Conservation (phyloP, 2,888 invertebrate genomes). For the Gnatocerus cornutus region DNA sequence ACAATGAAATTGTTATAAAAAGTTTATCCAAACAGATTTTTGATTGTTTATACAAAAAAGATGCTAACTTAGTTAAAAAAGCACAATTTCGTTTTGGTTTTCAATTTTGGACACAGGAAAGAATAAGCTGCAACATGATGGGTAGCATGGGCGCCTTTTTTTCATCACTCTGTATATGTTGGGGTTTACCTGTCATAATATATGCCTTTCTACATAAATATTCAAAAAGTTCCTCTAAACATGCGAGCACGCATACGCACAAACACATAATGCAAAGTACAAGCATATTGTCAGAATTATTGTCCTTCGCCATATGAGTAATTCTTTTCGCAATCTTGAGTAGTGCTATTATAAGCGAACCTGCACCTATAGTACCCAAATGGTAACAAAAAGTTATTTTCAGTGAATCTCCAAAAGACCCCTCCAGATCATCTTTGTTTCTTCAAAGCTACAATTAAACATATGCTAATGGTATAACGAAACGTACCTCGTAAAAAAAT, state of each 20-base stretch:
- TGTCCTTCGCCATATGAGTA: neutral
- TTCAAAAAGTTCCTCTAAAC: slow-evolving; percentile 55
- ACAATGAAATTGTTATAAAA: too few relatives aligned
- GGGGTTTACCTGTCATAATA: slow-evolving; percentile 59
- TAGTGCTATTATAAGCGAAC: slow-evolving; percentile 57
- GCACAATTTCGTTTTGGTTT: too few relatives aligned
- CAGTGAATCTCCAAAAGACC: neutral
- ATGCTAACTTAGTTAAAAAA: too few relatives aligned
- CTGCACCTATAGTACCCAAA: slow-evolving; percentile 57
- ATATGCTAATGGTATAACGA: too few relatives aligned
- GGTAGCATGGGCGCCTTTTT: too few relatives aligned
- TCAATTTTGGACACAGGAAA: too few relatives aligned
- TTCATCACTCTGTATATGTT: too few relatives aligned
- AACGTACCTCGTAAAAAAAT: slow-evolving; percentile 80
- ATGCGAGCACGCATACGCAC: slow-evolving; percentile 40
- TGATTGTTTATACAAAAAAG: too few relatives aligned
- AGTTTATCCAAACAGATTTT: too few relatives aligned
- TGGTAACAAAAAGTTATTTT: slow-evolving; percentile 55
- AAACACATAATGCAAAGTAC: neutral
- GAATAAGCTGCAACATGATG: too few relatives aligned
- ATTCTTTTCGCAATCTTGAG: slow-evolving; percentile 50
- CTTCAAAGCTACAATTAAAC: too few relatives aligned
- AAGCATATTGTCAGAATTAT: too few relatives aligned
- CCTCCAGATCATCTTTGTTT: neutral
- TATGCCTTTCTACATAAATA: slow-evolving; percentile 61